phyloP scores from a whole-genome alignment of 2,797 vertebrate species.

The Carcharodon carcharias region DNA sequence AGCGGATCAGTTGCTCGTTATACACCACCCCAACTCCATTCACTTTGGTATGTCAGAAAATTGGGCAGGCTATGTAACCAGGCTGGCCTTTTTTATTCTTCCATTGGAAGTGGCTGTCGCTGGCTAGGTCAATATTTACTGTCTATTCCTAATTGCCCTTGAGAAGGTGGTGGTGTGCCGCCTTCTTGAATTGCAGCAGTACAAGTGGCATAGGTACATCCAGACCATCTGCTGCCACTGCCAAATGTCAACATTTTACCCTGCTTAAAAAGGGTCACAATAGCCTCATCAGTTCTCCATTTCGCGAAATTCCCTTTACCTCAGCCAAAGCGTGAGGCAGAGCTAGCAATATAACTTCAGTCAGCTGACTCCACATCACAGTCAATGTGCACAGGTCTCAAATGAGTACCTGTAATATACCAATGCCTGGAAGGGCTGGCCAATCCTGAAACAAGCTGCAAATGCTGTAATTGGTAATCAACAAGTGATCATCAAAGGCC shows the following conservation, averaged over 20 bases:
- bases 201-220: neutral
- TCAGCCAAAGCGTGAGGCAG: neutral
- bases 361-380: neutral
- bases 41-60: neutral
- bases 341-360: neutral
- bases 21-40: neutral
- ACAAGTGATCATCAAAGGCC: neutral
- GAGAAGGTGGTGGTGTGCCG: too few relatives aligned
- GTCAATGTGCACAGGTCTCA: neutral
- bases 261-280: neutral
- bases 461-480: neutral
- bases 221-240: neutral
- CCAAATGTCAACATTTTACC: neutral
- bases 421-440: too few relatives aligned
- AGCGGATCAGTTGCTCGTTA: neutral
- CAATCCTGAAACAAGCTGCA: neutral
- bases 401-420: neutral
- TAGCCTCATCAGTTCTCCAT: neutral
- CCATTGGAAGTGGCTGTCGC: too few relatives aligned
- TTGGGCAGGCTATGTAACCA: neutral
- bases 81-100: neutral
- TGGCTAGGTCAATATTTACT: too few relatives aligned
- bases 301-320: neutral
- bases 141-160: too few relatives aligned
- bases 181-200: too few relatives aligned